Conservation (phyloP, 2,113 vertebrate species). For the Columba janthina region DNA sequence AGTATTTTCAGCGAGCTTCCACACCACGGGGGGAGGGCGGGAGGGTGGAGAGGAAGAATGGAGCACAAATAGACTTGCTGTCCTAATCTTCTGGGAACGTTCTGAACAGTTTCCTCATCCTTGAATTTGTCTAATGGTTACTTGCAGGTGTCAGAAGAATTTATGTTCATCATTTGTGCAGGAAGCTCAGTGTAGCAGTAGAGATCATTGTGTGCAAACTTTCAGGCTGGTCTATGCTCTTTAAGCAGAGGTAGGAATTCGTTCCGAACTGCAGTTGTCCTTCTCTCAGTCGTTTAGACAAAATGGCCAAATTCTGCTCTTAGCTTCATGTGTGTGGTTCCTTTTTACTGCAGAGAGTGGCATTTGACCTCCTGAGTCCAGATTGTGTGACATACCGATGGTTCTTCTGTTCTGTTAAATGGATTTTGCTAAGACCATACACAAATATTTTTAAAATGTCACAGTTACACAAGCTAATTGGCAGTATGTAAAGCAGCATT, state of each 20-base stretch:
- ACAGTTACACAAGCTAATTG: not conserved
- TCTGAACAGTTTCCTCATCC: slow-evolving; percentile 73
- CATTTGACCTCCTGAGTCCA: slow-evolving; percentile 40
- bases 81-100: slow-evolving; percentile 68
- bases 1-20: slow-evolving; percentile 80
- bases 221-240: slow-evolving; percentile 20
- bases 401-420: slow-evolving; percentile 52
- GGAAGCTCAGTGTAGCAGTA: slow-evolving; percentile 67
- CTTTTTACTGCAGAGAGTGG: slow-evolving; percentile 17
- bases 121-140: slow-evolving; percentile 32
- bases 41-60: slow-evolving; percentile 52
- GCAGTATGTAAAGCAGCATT: not conserved
- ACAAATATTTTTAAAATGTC: not conserved
- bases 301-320: slow-evolving; percentile 53
- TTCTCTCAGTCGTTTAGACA: not conserved
- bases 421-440: not conserved
- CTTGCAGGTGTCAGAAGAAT: slow-evolving; percentile 66
- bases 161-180: slow-evolving; percentile 58
- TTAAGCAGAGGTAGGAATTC: slow-evolving; percentile 38
- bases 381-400: slow-evolving; percentile 52
- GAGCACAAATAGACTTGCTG: slow-evolving; percentile 63
- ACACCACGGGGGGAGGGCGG: slow-evolving; percentile 48
- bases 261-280: slow-evolving; percentile 39
- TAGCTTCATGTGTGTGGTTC: not conserved
- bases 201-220: slow-evolving; percentile 68